Conservation (phyloP, 2,113 vertebrate species). For the Malurus cyaneus region DNA sequence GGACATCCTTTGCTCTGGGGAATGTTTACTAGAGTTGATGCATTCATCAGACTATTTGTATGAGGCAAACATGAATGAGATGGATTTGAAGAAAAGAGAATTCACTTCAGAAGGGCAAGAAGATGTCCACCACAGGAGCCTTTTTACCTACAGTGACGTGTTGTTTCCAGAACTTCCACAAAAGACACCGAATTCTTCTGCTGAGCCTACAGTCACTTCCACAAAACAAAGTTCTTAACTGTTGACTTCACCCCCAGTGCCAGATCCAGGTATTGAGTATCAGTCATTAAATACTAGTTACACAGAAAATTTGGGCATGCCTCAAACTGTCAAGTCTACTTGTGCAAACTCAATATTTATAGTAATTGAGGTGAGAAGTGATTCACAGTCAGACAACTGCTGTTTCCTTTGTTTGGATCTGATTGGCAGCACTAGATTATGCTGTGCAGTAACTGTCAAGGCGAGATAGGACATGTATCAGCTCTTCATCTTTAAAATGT, state of each 20-base stretch:
- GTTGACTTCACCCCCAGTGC: conserved; percentile 19
- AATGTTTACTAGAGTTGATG: background rate
- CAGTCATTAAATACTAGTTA: conserved; percentile 20
- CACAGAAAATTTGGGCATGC: conserved; percentile 51
- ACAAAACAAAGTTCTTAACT: conserved; percentile 23
- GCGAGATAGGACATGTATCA: conserved; percentile 13
- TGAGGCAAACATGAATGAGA: background rate
- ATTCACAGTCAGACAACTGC: conserved; percentile 45
- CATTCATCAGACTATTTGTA: background rate
- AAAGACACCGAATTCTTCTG: background rate
- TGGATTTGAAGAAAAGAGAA: background rate
- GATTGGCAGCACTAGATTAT: conserved; percentile 51
- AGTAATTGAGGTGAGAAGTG: conserved; percentile 60
- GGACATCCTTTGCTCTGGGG: background rate
- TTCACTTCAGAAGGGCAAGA: background rate
- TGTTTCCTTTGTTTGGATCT: conserved; percentile 49
- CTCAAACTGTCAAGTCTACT: conserved; percentile 51
- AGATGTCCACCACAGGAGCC: rapidly evolving
- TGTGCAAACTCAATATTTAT: conserved; percentile 48
- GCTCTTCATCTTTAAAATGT: background rate
- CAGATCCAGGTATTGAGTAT: conserved; percentile 23
- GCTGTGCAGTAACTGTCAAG: conserved; percentile 30
- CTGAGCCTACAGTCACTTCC: background rate
- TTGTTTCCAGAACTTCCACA: background rate
- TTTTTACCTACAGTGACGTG: background rate